phyloP scores from a whole-genome alignment of 2,797 vertebrate genomes.

The Danio tinwini region DNA sequence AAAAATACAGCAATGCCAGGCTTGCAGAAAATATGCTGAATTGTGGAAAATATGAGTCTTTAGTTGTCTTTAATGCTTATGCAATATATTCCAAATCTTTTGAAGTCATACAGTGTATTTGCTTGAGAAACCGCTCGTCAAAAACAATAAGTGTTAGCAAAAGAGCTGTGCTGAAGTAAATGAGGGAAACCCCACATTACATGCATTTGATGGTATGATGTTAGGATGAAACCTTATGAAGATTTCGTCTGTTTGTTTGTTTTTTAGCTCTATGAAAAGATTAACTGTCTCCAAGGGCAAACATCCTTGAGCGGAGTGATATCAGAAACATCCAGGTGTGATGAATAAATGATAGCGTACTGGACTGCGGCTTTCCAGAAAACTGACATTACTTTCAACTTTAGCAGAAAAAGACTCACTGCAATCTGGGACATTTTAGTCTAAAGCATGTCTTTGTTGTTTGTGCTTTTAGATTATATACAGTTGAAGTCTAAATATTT shows the following conservation, averaged over 20 bases:
- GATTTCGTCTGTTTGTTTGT: not conserved
- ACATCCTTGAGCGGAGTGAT: not conserved
- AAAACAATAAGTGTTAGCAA: slow-evolving; percentile 1
- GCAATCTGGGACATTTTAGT: slow-evolving; percentile 1
- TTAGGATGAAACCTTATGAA: slow-evolving; percentile 4
- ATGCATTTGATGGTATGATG: slow-evolving; percentile 13
- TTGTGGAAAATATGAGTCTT: not conserved
- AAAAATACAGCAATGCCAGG: too few species aligned
- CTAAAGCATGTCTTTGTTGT: not conserved
- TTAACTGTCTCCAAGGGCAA: not conserved
- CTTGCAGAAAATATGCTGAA: not conserved
- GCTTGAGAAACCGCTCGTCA: slow-evolving; percentile 10
- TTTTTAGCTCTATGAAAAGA: not conserved
- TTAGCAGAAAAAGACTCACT: not conserved
- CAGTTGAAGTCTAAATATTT: too few species aligned
- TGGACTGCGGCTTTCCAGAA: slow-evolving; percentile 3
- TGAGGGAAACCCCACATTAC: slow-evolving; percentile 21
- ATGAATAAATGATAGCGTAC: slow-evolving; percentile 28
- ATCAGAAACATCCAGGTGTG: slow-evolving; percentile 15
- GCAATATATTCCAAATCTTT: slow-evolving; percentile 1
- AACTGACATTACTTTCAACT: slow-evolving; percentile 27
- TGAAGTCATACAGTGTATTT: not conserved
- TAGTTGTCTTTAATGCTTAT: not conserved
- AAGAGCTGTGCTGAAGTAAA: not conserved
- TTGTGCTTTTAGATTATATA: not conserved